Base-by-base conservation (phyloP, 1,140 invertebrate species). In the Orchesella cincta region DNA sequence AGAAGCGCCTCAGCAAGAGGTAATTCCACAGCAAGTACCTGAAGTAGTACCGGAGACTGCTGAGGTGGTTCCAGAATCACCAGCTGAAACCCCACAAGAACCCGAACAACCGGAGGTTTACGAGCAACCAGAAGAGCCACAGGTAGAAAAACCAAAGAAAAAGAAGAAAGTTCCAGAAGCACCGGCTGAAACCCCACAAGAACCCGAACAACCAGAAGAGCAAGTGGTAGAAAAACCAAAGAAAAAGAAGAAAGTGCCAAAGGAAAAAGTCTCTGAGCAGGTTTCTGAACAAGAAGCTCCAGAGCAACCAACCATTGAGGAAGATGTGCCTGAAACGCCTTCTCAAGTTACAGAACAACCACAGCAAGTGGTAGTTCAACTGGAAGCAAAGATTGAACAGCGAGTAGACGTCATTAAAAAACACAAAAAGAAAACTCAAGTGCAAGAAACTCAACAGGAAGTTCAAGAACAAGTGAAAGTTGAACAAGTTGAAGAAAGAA, bases 1-100 rank as follows among this genome's bases (percentile, higher is more conserved):
- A 51, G 81, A 84, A 75, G 79, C 84, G 0, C 85, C 85, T 78
- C 83, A 83, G 78, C 85, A 85, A 76, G 72, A 36, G 36, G 72
- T 73, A 12, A 20, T 46, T 46, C 39, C n/a, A n/a, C n/a, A n/a
- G n/a, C n/a, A n/a, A n/a, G n/a, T n/a, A n/a, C n/a, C n/a, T n/a
- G n/a, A n/a, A n/a, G n/a, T n/a, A n/a, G n/a, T n/a, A n/a, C n/a
- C n/a, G n/a, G n/a, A n/a, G n/a, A n/a, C n/a, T n/a, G n/a, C n/a
- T n/a, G n/a, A n/a, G n/a, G n/a, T n/a, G n/a, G n/a, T n/a, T n/a
- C n/a, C n/a, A n/a, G n/a, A n/a, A 51, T 12, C 46, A 14, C 46
- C 46, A 51, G 46, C 12, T 12, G n/a, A 51, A 51, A n/a, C 46
- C 46, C 46, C 33, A 67, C 78, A 78, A 79, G 64, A 79, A 51